phyloP scores from a whole-genome alignment of 2,888 invertebrate genomes.

The Parasteatoda lunata region DNA sequence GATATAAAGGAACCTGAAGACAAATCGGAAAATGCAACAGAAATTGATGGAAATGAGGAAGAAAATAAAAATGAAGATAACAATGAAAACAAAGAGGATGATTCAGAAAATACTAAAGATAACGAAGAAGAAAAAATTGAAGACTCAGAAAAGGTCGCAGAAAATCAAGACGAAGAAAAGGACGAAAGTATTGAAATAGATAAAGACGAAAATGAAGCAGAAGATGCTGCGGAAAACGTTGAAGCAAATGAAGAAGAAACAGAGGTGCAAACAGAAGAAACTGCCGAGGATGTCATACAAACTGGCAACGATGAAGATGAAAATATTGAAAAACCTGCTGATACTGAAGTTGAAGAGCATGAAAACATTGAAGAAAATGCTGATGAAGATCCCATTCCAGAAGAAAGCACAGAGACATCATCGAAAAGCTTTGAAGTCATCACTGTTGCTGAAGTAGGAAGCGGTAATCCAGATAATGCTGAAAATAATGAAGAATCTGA shows the following conservation, averaged over 20 bases:
- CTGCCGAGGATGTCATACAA: neutral
- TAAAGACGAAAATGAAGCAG: neutral
- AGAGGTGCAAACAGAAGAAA: constrained; percentile 1
- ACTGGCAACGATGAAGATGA: neutral
- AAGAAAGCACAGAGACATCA: neutral
- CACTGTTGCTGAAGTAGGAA: constrained; percentile 59
- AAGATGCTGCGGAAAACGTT: neutral
- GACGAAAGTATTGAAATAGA: neutral
- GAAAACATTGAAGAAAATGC: neutral
- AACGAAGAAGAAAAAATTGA: neutral
- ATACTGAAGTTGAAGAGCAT: neutral
- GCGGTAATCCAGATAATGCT: constrained; percentile 30
- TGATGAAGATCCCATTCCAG: neutral
- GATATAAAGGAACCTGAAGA: constrained; percentile 4
- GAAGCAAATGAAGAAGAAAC: neutral
- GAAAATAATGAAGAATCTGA: constrained; percentile 17
- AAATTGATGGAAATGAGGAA: neutral
- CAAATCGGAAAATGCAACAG: neutral
- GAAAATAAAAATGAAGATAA: neutral
- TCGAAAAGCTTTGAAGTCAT: constrained; percentile 23
- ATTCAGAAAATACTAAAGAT: neutral
- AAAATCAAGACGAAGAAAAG: neutral
- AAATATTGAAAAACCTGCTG: neutral
- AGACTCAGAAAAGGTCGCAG: neutral
- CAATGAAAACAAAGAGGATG: neutral